Percentiles rank a stretch among this genome's conserved stretches.
phyloP scores from a whole-genome alignment of 23 tunicate species.

The Halocynthia aurantium region DNA sequence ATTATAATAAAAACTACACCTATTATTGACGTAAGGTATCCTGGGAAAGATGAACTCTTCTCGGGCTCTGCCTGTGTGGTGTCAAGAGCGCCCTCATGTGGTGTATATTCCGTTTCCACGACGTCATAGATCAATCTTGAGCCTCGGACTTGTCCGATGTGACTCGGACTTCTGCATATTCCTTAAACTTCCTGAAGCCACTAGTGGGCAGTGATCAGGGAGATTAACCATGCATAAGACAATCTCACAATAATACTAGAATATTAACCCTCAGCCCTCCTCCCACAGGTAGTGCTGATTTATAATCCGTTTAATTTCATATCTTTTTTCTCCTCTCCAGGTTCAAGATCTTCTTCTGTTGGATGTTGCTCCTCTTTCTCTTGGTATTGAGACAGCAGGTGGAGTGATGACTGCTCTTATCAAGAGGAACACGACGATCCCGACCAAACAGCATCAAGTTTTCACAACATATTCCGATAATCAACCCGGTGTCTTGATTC shows the following conservation, averaged over 20 bases:
- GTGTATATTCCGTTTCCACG: slow-evolving; percentile 60
- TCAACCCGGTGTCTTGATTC: slow-evolving; percentile 97
- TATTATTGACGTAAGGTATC: slow-evolving; percentile 38
- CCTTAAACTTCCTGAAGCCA: slow-evolving; percentile 56
- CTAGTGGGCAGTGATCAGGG: slow-evolving; percentile 43
- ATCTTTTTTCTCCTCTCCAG: not conserved
- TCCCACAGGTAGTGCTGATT: too few relatives aligned
- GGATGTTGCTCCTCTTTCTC: slow-evolving; percentile 97
- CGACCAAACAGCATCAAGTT: slow-evolving; percentile 90
- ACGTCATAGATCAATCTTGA: slow-evolving; percentile 25
- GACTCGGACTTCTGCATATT: slow-evolving; percentile 40
- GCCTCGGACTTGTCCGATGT: not conserved
- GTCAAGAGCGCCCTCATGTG: slow-evolving; percentile 49
- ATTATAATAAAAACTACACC: not conserved
- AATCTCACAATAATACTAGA: too few relatives aligned
- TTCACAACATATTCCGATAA: slow-evolving; percentile 98
- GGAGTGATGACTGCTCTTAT: slow-evolving; percentile 98
- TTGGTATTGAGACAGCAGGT: slow-evolving; percentile 98
- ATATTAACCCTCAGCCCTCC: not conserved
- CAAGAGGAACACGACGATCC: slow-evolving; percentile 97
- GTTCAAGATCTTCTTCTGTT: slow-evolving; percentile 95
- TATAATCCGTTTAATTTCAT: not conserved
- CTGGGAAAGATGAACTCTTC: slow-evolving; percentile 68
- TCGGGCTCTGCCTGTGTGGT: slow-evolving; percentile 76
- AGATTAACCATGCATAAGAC: slow-evolving; percentile 70